These are phyloP conservation scores for Thunnus maccoyii DNA, from an alignment of 2,113 vertebrate species.

Conservation along the genomic window DNA sequence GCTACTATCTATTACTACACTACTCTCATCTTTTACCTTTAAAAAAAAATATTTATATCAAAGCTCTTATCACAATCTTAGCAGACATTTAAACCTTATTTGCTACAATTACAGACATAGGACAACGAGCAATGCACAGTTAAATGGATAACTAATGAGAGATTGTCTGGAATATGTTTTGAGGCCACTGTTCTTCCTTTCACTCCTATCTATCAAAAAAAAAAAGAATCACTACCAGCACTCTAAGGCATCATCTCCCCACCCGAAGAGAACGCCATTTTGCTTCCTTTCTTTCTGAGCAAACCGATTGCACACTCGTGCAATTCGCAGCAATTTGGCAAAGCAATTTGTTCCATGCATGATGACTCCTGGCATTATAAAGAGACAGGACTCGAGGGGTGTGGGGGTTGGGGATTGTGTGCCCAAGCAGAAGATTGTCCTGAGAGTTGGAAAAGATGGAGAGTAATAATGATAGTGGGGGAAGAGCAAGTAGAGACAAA, in stretches of 20 bases:
- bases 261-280: slow-evolving; percentile 10
- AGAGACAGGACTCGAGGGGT: slow-evolving; percentile 21
- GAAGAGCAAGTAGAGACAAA: slow-evolving; percentile 39
- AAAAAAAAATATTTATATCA: slow-evolving; percentile 1
- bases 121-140: not conserved
- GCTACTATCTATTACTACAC: not conserved
- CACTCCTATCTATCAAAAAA: not conserved
- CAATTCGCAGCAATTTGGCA: slow-evolving; percentile 73
- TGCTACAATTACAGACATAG: not conserved
- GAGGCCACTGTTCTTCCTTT: not conserved
- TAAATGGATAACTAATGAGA: not conserved
- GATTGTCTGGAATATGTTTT: not conserved
- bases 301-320: slow-evolving; percentile 34
- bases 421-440: slow-evolving; percentile 33
- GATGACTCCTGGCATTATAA: slow-evolving; percentile 53
- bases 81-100: not conserved
- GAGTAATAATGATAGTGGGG: slow-evolving; percentile 40
- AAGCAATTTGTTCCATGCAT: slow-evolving; percentile 71
- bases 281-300: slow-evolving; percentile 45
- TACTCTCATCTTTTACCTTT: not conserved
- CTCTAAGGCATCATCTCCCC: slow-evolving; percentile 35
- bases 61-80: not conserved
- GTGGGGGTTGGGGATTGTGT: slow-evolving; percentile 13
- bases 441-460: slow-evolving; percentile 29
- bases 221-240: not conserved